Base-by-base conservation (phyloP, 2,797 vertebrate genomes). In the Mycteria americana region DNA sequence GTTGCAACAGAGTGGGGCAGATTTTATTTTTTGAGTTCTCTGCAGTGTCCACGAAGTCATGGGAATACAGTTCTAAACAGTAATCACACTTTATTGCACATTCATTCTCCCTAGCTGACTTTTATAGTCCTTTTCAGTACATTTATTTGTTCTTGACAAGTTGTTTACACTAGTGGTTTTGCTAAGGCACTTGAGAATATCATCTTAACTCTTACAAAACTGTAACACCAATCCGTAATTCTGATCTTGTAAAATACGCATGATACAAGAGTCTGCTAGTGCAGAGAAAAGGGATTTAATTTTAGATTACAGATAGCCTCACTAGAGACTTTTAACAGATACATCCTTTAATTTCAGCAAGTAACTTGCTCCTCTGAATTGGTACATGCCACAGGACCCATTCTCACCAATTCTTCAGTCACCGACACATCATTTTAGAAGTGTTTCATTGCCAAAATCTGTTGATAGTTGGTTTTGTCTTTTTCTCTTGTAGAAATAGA, bases 301-400 rank as follows among this genome's bases (percentile, higher is more conserved):
- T 77, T 51, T 82, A 75, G 33, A 54, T 68, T 67, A 62, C 27
- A 51, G 10, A 18, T 19, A 25, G 41, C 31, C 8, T 63, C 33
- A 23, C 5, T 68, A 25, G 15, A 78, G 16, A 54, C 6, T 50
- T 92, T 54, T 62, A 81, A 56, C 9, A 53, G 30, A n/a, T 30
- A 28, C 1, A 41, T 56, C 24, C 19, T 84, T 92, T 33, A 23
- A 67, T 62, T 62, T 53, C 39, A 43, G 13, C 2, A 27, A 48
- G 11, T 97, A 18, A 96, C 95, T 11, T 97, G 94, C 89, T 99
- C 98, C 33, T 99, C 99, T 95, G 98, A 98, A 94, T 98, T 98
- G 28, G 98, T 98, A 93, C 98, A 97, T 60, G 92, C 96, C 60
- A 98, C 97, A 51, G 99, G 97, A 85, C 96, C 97, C 80, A 98